phyloP scores from a whole-genome alignment of 1,140 invertebrate species.

The Panagrolaimus sp. region DNA sequence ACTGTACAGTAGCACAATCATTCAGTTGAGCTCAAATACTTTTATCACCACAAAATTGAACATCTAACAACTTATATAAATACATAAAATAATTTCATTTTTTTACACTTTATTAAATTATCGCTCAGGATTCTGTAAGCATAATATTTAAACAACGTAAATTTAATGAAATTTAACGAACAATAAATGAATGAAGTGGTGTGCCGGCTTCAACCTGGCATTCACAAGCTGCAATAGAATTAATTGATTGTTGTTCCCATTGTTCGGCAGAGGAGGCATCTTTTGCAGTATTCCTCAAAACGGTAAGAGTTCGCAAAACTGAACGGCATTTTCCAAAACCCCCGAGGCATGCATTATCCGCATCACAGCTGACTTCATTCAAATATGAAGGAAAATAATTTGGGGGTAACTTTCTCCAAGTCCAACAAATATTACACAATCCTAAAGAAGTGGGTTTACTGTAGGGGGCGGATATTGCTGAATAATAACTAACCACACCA shows the following conservation, averaged over 20 bases:
- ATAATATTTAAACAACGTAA: too few relatives aligned
- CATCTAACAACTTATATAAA: too few relatives aligned
- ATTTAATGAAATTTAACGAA: neutral
- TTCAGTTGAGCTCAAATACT: too few relatives aligned
- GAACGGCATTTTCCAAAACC: slow-evolving; percentile 2
- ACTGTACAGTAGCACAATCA: too few relatives aligned
- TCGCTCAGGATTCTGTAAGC: too few relatives aligned
- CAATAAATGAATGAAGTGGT: neutral
- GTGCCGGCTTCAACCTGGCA: slow-evolving; percentile 12
- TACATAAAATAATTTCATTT: too few relatives aligned
- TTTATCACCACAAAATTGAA: too few relatives aligned
- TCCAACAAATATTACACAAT: slow-evolving; percentile 20
- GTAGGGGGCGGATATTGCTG: too few relatives aligned
- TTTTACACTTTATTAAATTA: too few relatives aligned
- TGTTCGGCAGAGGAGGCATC: neutral
- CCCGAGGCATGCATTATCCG: neutral
- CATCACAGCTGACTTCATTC: slow-evolving; percentile 10
- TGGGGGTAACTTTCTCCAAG: neutral
- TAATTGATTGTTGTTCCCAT: slow-evolving; percentile 10
- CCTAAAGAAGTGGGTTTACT: too few relatives aligned
- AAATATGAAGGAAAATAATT: slow-evolving; percentile 14
- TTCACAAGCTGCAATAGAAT: neutral
- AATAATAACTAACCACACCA: too few relatives aligned
- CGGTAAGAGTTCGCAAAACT: neutral
- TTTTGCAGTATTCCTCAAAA: neutral